Evolutionary conservation across 1,140 invertebrate genomes (phyloP).

Genomic region (Sitobion miscanthi): DNA sequence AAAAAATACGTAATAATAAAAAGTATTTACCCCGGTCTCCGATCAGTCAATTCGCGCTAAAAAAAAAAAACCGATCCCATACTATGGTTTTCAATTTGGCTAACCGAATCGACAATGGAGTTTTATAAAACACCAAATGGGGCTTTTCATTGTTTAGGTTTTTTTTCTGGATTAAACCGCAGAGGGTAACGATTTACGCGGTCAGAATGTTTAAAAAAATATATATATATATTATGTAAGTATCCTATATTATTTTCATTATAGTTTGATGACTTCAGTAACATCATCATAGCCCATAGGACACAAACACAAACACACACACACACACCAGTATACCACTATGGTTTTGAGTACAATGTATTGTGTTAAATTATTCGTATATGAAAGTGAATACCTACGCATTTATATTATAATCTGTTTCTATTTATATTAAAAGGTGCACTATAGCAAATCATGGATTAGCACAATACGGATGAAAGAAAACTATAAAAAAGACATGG

Average conservation of each 20-base stretch:
- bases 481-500: too few species aligned
- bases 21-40: conserved; percentile 52
- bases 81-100: conserved; percentile 52
- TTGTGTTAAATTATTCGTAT: background rate
- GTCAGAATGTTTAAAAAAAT: conserved; percentile 54
- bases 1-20: conserved; percentile 42
- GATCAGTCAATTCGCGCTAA: conserved; percentile 38
- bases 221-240: background rate
- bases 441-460: background rate
- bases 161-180: conserved; percentile 23
- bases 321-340: background rate
- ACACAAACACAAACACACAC: background rate
- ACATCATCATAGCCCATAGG: background rate
- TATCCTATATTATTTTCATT: background rate
- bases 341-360: background rate
- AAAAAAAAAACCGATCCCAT: background rate
- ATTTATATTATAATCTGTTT: too few species aligned
- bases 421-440: background rate
- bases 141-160: conserved; percentile 53
- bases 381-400: background rate
- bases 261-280: background rate
- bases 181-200: conserved; percentile 40
- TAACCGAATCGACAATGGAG: conserved; percentile 43
- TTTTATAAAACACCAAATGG: conserved; percentile 8
- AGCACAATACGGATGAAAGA: too few species aligned